Conservation (phyloP, 1,140 invertebrate species). For the Zaprionus nigranus region DNA sequence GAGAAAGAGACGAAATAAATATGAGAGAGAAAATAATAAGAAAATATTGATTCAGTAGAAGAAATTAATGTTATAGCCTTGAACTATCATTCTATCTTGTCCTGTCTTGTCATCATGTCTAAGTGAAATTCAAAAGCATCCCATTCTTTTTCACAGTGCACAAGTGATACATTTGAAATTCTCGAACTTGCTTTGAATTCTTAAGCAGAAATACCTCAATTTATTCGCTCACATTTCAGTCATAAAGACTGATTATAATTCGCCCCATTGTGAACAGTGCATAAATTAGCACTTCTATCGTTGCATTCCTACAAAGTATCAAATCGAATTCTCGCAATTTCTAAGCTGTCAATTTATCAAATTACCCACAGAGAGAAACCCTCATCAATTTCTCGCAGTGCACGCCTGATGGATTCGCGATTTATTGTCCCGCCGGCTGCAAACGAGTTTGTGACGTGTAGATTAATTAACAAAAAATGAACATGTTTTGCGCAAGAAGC, state of each 20-base stretch:
- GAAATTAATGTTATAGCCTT: too few relatives aligned
- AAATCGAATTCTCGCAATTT: background rate
- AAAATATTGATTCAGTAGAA: too few relatives aligned
- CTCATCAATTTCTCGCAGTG: conserved; percentile 1
- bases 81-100: too few relatives aligned
- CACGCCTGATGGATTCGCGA: conserved; percentile 34
- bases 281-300: background rate
- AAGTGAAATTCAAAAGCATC: too few relatives aligned
- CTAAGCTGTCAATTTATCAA: background rate
- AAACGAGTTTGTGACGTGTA: conserved; percentile 73
- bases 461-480: conserved; percentile 30
- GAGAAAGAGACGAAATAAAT: too few relatives aligned
- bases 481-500: conserved; percentile 22
- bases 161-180: background rate
- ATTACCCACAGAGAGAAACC: background rate
- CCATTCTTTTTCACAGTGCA: background rate
- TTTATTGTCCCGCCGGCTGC: conserved; percentile 5
- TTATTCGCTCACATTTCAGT: background rate
- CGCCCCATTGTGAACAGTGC: background rate
- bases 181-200: background rate
- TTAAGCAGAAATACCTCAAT: background rate
- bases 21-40: too few relatives aligned
- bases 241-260: background rate
- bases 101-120: too few relatives aligned
- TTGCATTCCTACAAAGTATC: background rate